phyloP scores from a whole-genome alignment of 2,797 vertebrate species.

The Mormyrus hasselquistii region DNA sequence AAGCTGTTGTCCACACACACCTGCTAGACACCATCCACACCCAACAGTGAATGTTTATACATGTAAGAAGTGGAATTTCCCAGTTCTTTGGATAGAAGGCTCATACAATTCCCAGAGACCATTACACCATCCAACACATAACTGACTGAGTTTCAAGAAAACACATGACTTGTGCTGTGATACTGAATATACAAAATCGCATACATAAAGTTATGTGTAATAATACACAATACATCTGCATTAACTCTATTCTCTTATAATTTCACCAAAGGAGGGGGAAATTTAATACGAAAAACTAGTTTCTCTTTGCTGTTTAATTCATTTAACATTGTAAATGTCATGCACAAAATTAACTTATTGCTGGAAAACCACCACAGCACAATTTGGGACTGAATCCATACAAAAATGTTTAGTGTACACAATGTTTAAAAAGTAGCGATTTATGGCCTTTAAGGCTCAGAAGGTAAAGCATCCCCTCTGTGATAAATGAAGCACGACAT shows the following conservation, averaged over 20 bases:
- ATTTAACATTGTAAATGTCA: not conserved
- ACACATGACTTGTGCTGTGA: not conserved
- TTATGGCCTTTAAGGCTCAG: not conserved
- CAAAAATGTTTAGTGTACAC: not conserved
- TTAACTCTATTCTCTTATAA: not conserved
- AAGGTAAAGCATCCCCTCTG: not conserved
- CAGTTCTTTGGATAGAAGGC: not conserved
- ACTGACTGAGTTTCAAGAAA: not conserved
- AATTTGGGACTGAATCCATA: not conserved
- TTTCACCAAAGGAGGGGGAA: not conserved
- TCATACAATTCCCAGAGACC: not conserved
- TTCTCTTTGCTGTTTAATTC: not conserved
- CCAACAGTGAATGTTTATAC: not conserved
- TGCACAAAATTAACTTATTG: not conserved
- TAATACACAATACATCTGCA: not conserved
- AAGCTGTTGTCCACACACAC: not conserved
- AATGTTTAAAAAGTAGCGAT: not conserved
- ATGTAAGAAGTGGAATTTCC: slow-evolving; percentile 34
- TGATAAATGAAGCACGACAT: not conserved
- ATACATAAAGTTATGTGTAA: not conserved
- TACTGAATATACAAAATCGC: not conserved
- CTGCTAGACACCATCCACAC: not conserved
- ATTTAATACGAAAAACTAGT: not conserved
- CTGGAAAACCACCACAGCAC: not conserved
- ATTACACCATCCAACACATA: not conserved